Base-by-base conservation (phyloP, 1,140 invertebrate species). In the Bombus difficillimus region DNA sequence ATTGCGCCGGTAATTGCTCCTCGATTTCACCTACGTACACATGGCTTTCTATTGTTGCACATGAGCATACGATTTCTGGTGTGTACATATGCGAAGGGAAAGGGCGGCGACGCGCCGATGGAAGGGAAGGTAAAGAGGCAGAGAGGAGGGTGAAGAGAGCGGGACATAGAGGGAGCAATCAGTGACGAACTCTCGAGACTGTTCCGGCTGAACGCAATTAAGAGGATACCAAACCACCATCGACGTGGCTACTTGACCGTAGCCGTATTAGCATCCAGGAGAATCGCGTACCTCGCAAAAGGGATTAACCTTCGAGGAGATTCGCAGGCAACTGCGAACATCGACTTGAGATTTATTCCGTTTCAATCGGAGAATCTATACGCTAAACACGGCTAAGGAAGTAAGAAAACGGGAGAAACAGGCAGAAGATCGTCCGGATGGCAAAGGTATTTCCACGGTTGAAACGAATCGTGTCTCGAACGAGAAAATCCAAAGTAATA, bases 1-100 rank as follows among this genome's bases (percentile, higher is more conserved):
- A 92, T 92, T 89, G 85, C 83, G 75, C 68, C 82, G 81, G 86
- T 93, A 93, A 93, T 93, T 92, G 91, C 90, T 90, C 83, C 80
- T 90, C 86, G 88, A 93, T 90, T 88, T 85, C 81, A 78, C 83
- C 81, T 66, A 81, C 83, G 85, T 85, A 88, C 86, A 85, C 89
- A 89, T 81, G 68, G 80, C 34, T 64, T 66, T 39, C 57, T 87
- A 79, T 71, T 62, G 64, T 75, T 62, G 66, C 62, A 43, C 39
- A 64, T 34, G 47, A 68, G 62, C 62, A 43, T 71, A 59, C 37
- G n/a, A 34, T 59, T 57, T 47, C 68, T 47, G 41, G 34, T 59
- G 74, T 53, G 73, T 62, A 73, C 77, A 81, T 59, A 53, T 28
- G 79, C 37, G 43, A 39, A 25, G 13, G 69, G 28, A 39, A 39